These are phyloP conservation scores for Ciconia maguari DNA, from an alignment of 2,113 vertebrate species.

Conservation along the genomic window DNA sequence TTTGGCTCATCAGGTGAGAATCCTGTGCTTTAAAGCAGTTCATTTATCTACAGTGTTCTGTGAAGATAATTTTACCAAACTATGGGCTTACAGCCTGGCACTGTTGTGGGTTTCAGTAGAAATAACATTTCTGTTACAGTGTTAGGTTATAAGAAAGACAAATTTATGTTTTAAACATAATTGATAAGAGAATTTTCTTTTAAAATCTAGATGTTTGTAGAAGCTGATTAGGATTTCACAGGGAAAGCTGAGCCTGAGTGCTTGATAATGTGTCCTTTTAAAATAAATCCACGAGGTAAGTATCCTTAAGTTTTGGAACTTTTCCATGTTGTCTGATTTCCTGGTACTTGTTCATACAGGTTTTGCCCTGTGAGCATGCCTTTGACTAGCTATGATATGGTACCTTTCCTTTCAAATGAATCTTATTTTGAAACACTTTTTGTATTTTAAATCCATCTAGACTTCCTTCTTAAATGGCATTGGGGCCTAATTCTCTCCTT, in stretches of 20 bases:
- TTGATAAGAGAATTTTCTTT: background rate
- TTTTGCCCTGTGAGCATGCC: background rate
- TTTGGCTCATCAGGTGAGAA: background rate
- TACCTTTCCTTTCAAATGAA: background rate
- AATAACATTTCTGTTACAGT: background rate
- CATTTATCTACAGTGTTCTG: background rate
- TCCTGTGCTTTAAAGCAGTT: background rate
- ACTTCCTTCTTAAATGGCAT: background rate
- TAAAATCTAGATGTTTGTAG: background rate
- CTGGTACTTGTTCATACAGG: conserved; percentile 51
- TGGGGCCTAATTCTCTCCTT: background rate
- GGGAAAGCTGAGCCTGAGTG: background rate
- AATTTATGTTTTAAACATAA: background rate
- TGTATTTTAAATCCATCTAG: background rate
- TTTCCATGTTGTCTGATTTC: background rate
- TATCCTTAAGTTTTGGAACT: conserved; percentile 22
- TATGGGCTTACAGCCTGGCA: background rate
- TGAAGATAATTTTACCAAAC: background rate
- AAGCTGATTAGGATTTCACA: background rate
- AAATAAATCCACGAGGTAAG: background rate
- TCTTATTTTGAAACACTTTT: background rate
- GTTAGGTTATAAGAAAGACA: background rate
- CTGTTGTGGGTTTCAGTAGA: background rate
- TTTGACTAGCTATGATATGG: conserved; percentile 31
- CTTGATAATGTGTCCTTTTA: background rate